phyloP scores from a whole-genome alignment of 1,140 invertebrate species.

The Augochlora pura region DNA sequence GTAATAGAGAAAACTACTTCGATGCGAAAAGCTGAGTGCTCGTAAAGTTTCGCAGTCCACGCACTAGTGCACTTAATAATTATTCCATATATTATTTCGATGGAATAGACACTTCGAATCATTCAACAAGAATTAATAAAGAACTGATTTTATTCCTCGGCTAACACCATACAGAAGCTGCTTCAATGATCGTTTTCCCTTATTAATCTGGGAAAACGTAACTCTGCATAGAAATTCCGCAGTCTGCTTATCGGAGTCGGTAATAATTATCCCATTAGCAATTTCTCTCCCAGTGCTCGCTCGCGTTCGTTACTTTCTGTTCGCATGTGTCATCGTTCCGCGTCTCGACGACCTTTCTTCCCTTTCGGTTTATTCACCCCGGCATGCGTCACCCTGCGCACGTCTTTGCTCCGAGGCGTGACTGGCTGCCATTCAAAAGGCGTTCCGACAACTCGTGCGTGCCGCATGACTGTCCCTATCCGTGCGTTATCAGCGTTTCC shows the following conservation, averaged over 20 bases:
- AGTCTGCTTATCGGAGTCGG: neutral
- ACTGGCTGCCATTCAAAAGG: slow-evolving; percentile 48
- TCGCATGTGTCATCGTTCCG: slow-evolving; percentile 21
- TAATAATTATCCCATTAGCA: slow-evolving; percentile 28
- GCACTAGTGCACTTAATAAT: too few species aligned
- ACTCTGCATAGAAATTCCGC: neutral
- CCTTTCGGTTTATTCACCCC: slow-evolving; percentile 55
- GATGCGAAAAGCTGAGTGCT: too few species aligned
- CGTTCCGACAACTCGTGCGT: slow-evolving; percentile 26
- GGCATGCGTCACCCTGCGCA: slow-evolving; percentile 45
- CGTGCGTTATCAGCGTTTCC: neutral
- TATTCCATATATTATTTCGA: too few species aligned
- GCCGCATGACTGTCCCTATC: slow-evolving; percentile 19
- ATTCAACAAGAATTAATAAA: too few species aligned
- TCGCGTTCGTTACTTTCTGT: slow-evolving; percentile 23
- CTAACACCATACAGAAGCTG: too few species aligned
- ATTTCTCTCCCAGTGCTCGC: neutral
- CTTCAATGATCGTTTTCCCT: too few species aligned
- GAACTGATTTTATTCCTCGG: too few species aligned
- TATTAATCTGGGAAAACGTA: too few species aligned
- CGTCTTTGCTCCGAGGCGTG: slow-evolving; percentile 53
- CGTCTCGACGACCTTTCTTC: slow-evolving; percentile 34
- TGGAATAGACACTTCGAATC: too few species aligned
- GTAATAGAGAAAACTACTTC: too few species aligned
- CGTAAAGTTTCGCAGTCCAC: too few species aligned